phyloP scores from a whole-genome alignment of 1,140 invertebrate species.

The Zaprionus inermis region DNA sequence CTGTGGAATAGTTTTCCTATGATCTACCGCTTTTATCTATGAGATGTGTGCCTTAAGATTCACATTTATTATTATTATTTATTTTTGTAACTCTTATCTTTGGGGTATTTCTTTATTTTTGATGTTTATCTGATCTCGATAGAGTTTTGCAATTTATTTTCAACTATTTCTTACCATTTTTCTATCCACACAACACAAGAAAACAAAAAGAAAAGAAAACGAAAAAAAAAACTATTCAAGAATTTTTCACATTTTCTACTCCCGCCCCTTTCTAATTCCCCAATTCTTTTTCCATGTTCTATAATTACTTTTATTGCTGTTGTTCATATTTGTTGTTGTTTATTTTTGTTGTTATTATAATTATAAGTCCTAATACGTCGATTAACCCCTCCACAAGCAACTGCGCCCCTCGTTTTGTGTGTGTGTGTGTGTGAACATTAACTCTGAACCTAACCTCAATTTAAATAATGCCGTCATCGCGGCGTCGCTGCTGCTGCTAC shows the following conservation, averaged over 20 bases:
- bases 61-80: no score
- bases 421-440: slow-evolving; percentile 8
- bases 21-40: no score
- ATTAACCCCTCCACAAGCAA: slow-evolving; percentile 32
- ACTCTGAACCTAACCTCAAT: slow-evolving; percentile 30
- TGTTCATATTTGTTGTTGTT: slow-evolving; percentile 22
- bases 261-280: neutral
- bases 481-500: neutral
- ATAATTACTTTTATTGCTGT: slow-evolving; percentile 23
- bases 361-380: slow-evolving; percentile 6
- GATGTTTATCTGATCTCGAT: no score
- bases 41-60: no score
- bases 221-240: neutral
- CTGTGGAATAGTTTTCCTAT: no score
- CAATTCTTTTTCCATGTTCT: slow-evolving; percentile 10
- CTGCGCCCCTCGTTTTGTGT: neutral
- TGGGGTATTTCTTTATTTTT: no score
- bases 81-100: no score
- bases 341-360: slow-evolving; percentile 34
- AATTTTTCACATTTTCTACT: neutral
- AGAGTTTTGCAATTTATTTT: no score
- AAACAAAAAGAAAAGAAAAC: neutral
- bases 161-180: no score
- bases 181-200: neutral
- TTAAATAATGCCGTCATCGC: slow-evolving; percentile 8